A percentile compares a stretch with the other conserved stretches of the same genome.
These are phyloP conservation scores for Sarcoramphus papa DNA, from an alignment of 2,797 vertebrate species.

Conservation along the genomic window DNA sequence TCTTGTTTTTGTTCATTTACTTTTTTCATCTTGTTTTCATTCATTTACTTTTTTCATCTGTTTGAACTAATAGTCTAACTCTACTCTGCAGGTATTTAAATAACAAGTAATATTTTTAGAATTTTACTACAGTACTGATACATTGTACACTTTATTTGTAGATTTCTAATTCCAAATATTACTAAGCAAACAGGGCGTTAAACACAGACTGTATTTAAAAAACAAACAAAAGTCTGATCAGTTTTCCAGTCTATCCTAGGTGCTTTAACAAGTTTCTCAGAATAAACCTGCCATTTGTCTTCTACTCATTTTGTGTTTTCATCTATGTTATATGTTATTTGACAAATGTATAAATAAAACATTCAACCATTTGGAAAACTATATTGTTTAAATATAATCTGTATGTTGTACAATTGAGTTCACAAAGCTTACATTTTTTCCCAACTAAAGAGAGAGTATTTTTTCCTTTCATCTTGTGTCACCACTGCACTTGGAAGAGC, in stretches of 20 bases:
- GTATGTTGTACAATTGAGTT: background rate
- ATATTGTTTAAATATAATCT: background rate
- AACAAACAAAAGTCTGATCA: background rate
- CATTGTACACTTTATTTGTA: background rate
- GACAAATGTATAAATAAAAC: background rate
- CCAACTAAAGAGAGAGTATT: background rate
- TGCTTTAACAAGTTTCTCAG: background rate
- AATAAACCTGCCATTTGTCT: slow-evolving; percentile 20
- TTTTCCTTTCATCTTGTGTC: background rate
- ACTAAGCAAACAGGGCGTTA: background rate
- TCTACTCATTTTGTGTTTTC: background rate
- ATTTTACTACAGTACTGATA: background rate
- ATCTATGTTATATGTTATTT: background rate
- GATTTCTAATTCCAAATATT: background rate
- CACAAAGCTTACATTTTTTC: background rate
- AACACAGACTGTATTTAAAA: background rate
- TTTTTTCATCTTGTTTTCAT: background rate
- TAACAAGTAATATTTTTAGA: background rate
- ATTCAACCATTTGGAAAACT: background rate
- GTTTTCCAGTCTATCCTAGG: background rate
- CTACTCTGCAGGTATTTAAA: background rate
- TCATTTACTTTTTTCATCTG: background rate
- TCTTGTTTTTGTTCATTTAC: background rate
- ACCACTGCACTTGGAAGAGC: background rate
- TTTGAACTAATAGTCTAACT: background rate